phyloP scores from a whole-genome alignment of 2,888 invertebrate species.

The Drosophila infuscata region DNA sequence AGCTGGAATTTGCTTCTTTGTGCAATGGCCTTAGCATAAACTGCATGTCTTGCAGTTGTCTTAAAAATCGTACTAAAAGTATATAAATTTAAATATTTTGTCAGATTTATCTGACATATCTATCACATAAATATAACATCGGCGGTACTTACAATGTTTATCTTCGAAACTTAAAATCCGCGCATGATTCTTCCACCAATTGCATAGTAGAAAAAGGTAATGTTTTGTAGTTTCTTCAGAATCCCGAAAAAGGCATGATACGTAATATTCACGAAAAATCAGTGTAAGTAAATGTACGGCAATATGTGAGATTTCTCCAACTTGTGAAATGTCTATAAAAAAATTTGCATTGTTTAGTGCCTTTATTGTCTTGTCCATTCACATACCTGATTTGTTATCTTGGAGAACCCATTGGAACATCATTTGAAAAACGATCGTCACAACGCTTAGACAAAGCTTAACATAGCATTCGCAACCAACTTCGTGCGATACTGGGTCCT shows the following conservation, averaged over 20 bases:
- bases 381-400: conserved; percentile 55
- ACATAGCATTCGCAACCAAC: conserved; percentile 79
- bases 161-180: conserved; percentile 69
- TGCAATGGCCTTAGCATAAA: conserved; percentile 74
- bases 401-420: conserved; percentile 79
- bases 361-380: background rate
- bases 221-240: conserved; percentile 83
- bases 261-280: conserved; percentile 82
- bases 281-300: conserved; percentile 78
- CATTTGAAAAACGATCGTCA: conserved; percentile 80
- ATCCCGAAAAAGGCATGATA: conserved; percentile 80
- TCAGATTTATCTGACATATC: background rate
- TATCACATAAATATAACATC: too few species aligned
- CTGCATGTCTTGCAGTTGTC: conserved; percentile 79
- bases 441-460: conserved; percentile 81
- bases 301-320: conserved; percentile 77
- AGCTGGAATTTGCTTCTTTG: conserved; percentile 62
- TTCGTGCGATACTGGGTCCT: conserved; percentile 1
- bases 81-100: background rate
- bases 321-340: conserved; percentile 65
- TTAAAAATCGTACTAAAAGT: conserved; percentile 74
- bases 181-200: conserved; percentile 78
- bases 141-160: conserved; percentile 66
- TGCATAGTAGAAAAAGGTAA: conserved; percentile 78
- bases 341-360: background rate